A percentile compares a stretch with the other conserved stretches of the same genome.
These are phyloP conservation scores for Calliphora vomitoria DNA, from an alignment of 2,888 invertebrate species.

Conservation along the genomic window DNA sequence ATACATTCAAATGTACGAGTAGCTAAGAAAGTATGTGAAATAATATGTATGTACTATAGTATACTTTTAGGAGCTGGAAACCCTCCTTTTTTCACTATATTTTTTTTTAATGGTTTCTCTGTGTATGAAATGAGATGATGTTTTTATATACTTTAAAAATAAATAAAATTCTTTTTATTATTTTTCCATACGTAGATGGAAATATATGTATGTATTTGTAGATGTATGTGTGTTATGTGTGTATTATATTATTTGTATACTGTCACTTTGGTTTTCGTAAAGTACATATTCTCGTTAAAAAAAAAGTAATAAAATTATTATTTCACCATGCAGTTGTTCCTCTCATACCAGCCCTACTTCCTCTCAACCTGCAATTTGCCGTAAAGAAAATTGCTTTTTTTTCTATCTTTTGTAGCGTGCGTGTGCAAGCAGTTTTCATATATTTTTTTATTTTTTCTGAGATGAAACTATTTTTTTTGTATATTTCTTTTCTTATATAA, in stretches of 20 bases:
- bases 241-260: conserved; percentile 64
- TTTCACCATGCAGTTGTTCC: conserved; percentile 41
- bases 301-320: conserved; percentile 49
- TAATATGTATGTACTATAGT: conserved; percentile 47
- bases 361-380: conserved; percentile 60
- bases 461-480: conserved; percentile 59
- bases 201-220: not conserved
- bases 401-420: conserved; percentile 22
- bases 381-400: conserved; percentile 59
- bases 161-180: conserved; percentile 54
- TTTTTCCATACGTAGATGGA: not conserved
- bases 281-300: conserved; percentile 30
- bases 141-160: conserved; percentile 59
- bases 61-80: conserved; percentile 60
- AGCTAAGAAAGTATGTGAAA: not conserved
- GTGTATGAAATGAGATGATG: conserved; percentile 27
- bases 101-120: conserved; percentile 26
- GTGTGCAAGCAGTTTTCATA: conserved; percentile 49
- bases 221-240: not conserved
- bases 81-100: conserved; percentile 49
- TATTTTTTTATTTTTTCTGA: conserved; percentile 23
- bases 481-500: conserved; percentile 63
- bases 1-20: not conserved
- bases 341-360: not conserved
- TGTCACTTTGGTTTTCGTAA: conserved; percentile 69